Evolutionary conservation across 2,888 invertebrate genomes (phyloP).

Genomic region (Chirona hameri): DNA sequence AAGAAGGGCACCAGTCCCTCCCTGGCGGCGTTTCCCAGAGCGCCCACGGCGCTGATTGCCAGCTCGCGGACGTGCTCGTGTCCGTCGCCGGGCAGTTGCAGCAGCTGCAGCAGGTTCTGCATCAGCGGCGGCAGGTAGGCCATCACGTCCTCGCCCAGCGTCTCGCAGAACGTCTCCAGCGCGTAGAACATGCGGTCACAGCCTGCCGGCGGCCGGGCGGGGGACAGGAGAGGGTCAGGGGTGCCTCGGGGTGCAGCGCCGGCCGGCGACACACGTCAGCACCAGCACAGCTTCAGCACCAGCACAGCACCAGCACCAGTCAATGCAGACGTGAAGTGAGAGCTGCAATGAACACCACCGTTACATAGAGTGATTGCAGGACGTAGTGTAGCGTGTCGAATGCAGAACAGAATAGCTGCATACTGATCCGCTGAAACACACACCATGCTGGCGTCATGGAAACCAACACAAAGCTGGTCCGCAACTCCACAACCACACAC

Average conservation of each 20-base stretch:
- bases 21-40: conserved; percentile 64
- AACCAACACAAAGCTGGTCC: too few species aligned
- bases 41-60: conserved; percentile 65
- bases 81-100: conserved; percentile 49
- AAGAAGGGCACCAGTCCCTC: conserved; percentile 68
- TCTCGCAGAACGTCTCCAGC: conserved; percentile 73
- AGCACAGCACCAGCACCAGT: too few species aligned
- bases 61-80: conserved; percentile 60
- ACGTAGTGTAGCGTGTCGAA: too few species aligned
- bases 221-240: conserved; percentile 27
- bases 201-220: conserved; percentile 53
- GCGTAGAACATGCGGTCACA: conserved; percentile 73
- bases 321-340: too few species aligned
- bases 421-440: too few species aligned
- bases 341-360: too few species aligned
- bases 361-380: too few species aligned
- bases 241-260: not conserved
- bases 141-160: conserved; percentile 65
- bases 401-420: too few species aligned
- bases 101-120: conserved; percentile 62
- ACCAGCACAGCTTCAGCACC: too few species aligned
- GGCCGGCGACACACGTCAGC: not conserved
- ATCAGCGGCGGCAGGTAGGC: conserved; percentile 69
- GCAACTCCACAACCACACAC: too few species aligned
- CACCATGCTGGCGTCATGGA: too few species aligned